phyloP scores from a whole-genome alignment of 2,113 vertebrate species.

The Strix aluco region DNA sequence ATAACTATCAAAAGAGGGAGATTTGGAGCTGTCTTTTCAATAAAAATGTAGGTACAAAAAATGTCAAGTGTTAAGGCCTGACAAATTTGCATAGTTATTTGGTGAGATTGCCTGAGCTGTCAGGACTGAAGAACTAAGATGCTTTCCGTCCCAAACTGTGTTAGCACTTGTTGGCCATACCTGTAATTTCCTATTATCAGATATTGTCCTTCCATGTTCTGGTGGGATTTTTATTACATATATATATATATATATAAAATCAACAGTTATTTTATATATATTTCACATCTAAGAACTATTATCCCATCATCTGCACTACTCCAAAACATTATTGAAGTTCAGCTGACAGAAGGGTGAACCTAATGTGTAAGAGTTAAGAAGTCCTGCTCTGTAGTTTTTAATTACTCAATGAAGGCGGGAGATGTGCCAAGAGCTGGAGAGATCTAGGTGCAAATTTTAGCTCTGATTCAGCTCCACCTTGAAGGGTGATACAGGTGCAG shows the following conservation, averaged over 20 bases:
- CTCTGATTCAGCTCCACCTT: conserved; percentile 9
- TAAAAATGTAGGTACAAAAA: not conserved
- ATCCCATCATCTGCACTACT: not conserved
- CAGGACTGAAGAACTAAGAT: not conserved
- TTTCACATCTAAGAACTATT: not conserved
- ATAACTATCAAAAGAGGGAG: not conserved
- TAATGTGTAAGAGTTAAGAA: not conserved
- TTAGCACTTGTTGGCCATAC: not conserved
- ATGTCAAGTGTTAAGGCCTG: not conserved
- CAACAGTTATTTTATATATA: not conserved
- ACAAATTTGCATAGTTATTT: not conserved
- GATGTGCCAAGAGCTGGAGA: not conserved
- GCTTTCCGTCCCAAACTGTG: not conserved
- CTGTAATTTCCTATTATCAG: not conserved
- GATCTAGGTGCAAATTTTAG: not conserved
- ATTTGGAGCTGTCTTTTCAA: not conserved
- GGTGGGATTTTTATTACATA: not conserved
- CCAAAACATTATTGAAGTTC: not conserved
- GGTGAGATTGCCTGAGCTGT: not conserved
- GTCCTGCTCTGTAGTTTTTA: not conserved
- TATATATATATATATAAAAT: not conserved
- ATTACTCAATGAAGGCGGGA: not conserved
- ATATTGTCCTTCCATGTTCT: not conserved
- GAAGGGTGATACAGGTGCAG: not conserved
- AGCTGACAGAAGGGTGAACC: not conserved